These are phyloP conservation scores for Thymelicus acteon DNA, from an alignment of 2,888 invertebrate species.

Conservation along the genomic window DNA sequence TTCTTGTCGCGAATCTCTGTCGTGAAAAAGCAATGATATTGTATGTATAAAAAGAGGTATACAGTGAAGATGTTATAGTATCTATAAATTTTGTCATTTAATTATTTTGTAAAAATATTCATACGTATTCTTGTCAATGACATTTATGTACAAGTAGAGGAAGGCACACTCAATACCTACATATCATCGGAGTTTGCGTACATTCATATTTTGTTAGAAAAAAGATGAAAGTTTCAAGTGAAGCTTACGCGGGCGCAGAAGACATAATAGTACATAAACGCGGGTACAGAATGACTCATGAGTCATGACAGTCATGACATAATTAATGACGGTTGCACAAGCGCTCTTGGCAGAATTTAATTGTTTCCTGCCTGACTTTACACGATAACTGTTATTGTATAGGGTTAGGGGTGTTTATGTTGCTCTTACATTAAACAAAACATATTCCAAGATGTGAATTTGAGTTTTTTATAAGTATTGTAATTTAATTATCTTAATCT, in stretches of 20 bases:
- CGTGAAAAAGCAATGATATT: no score
- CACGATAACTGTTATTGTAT: not conserved
- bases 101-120: no score
- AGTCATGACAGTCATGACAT: not conserved
- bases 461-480: no score
- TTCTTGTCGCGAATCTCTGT: no score
- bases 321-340: constrained; percentile 9
- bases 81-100: no score
- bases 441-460: no score
- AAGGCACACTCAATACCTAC: not conserved
- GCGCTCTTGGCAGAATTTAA: constrained; percentile 1
- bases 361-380: constrained; percentile 13
- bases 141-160: not conserved
- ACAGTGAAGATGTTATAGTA: no score
- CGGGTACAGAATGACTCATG: constrained; percentile 10
- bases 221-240: constrained; percentile 12
- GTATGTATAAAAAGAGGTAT: no score
- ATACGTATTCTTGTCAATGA: no score
- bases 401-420: not conserved
- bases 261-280: not conserved
- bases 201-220: not conserved
- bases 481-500: no score
- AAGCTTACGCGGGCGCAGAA: not conserved
- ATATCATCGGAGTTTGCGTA: not conserved
- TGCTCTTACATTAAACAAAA: no score